Evolutionary conservation across 2,888 invertebrate species (phyloP).

Genomic region (Eilema sororculum): DNA sequence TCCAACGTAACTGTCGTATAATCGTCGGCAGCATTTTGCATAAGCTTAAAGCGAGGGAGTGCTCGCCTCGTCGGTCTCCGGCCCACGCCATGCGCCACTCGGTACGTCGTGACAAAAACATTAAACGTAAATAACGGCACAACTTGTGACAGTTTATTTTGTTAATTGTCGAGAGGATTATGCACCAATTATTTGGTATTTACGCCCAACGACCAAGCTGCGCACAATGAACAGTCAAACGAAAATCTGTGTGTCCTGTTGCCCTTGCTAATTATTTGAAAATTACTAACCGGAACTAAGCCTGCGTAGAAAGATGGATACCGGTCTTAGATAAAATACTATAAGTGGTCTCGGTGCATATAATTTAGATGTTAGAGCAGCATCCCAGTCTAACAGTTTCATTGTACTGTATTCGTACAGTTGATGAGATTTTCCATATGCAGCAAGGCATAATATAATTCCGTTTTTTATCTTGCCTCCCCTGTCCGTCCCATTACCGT

Average conservation of each 20-base stretch:
- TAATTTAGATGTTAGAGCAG: not conserved
- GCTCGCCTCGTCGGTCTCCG: not conserved
- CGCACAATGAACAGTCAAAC: not conserved
- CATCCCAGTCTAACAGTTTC: too few species aligned
- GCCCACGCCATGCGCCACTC: too few species aligned
- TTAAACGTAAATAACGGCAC: constrained; percentile 16
- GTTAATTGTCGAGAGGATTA: constrained; percentile 15
- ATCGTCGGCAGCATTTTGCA: constrained; percentile 12
- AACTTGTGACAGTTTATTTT: constrained; percentile 19
- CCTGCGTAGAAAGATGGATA: not conserved
- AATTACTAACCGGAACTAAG: not conserved
- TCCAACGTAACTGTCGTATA: constrained; percentile 8
- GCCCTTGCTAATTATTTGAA: too few species aligned
- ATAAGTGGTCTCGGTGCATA: not conserved
- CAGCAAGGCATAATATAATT: not conserved
- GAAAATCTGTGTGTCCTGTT: not conserved
- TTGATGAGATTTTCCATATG: not conserved
- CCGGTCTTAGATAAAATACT: not conserved
- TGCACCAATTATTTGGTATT: constrained; percentile 13
- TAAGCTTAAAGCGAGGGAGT: constrained; percentile 8
- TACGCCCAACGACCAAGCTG: constrained; percentile 4
- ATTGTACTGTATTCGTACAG: not conserved
- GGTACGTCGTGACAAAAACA: constrained; percentile 15
- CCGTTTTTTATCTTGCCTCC: not conserved
- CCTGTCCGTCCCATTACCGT: too few species aligned